phyloP scores from a whole-genome alignment of 2,888 invertebrate species.

The Acrobasis consociella region DNA sequence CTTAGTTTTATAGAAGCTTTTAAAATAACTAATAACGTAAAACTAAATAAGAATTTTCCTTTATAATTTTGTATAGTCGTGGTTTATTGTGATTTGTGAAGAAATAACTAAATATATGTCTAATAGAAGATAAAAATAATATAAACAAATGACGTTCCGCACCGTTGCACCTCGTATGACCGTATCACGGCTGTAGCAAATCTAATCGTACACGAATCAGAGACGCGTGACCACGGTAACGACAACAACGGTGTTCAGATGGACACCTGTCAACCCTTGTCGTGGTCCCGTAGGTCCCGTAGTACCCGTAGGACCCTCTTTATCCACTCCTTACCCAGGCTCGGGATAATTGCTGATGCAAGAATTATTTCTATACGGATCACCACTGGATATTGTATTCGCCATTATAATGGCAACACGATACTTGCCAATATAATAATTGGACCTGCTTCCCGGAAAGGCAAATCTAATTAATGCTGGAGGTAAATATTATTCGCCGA shows the following conservation, averaged over 20 bases:
- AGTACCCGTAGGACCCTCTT: slow-evolving; percentile 38
- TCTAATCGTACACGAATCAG: not conserved
- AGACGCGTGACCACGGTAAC: slow-evolving; percentile 33
- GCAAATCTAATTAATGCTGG: slow-evolving; percentile 13
- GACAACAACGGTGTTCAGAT: slow-evolving; percentile 51
- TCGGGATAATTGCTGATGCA: slow-evolving; percentile 33
- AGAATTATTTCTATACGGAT: slow-evolving; percentile 30
- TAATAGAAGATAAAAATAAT: not conserved
- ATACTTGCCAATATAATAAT: slow-evolving; percentile 19
- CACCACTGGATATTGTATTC: slow-evolving; percentile 12
- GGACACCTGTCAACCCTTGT: slow-evolving; percentile 65
- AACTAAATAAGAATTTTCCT: no score
- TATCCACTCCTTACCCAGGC: slow-evolving; percentile 34
- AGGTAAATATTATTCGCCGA: slow-evolving; percentile 15
- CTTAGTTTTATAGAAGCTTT: no score
- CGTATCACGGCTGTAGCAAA: not conserved
- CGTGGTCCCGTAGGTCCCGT: slow-evolving; percentile 40
- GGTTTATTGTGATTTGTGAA: no score
- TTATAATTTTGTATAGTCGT: no score
- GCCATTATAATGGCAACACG: slow-evolving; percentile 17
- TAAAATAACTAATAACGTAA: no score
- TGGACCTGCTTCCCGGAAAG: slow-evolving; percentile 12
- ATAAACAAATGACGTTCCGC: slow-evolving; percentile 1
- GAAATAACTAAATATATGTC: no score
- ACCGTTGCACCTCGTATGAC: not conserved